Conservation (phyloP, 2,888 invertebrate genomes). For the Heteropelma amictum region DNA sequence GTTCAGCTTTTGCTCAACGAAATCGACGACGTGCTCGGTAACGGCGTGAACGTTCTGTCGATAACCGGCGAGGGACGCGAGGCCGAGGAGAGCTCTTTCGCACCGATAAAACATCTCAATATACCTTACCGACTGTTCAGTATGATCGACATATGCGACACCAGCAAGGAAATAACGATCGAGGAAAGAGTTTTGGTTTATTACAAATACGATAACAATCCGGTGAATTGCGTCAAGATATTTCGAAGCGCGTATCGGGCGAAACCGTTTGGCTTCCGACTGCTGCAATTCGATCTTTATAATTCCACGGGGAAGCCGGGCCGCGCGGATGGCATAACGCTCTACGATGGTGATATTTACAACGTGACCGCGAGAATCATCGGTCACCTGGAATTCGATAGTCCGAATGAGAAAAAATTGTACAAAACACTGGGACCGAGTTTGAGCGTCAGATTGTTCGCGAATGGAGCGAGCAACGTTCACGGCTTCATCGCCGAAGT, state of each 20-base stretch:
- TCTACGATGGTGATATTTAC: conserved; percentile 96
- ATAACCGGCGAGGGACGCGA: conserved; percentile 95
- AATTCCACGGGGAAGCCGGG: conserved; percentile 91
- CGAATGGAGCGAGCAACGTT: conserved; percentile 95
- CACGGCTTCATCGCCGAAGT: conserved; percentile 99
- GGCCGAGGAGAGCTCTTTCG: conserved; percentile 92
- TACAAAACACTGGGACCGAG: conserved; percentile 88
- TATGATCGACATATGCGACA: conserved; percentile 96
- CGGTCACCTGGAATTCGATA: conserved; percentile 86
- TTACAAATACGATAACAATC: conserved; percentile 97
- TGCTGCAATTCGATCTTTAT: conserved; percentile 94
- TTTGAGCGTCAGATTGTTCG: conserved; percentile 93
- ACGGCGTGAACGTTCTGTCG: conserved; percentile 93
- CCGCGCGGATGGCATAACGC: conserved; percentile 89
- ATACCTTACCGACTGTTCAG: conserved; percentile 96
- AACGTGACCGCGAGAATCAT: conserved; percentile 88
- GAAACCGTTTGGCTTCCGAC: conserved; percentile 92
- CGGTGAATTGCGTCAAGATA: conserved; percentile 98
- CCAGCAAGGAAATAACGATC: conserved; percentile 92
- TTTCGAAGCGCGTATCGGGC: conserved; percentile 91
- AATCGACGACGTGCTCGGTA: conserved; percentile 90
- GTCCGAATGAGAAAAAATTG: conserved; percentile 85
- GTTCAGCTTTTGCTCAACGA: conserved; percentile 87
- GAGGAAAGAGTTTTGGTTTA: conserved; percentile 95
- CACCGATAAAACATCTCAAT: conserved; percentile 88